These are phyloP conservation scores for Cephus sareptanus DNA, from an alignment of 2,888 invertebrate species.

Conservation along the genomic window DNA sequence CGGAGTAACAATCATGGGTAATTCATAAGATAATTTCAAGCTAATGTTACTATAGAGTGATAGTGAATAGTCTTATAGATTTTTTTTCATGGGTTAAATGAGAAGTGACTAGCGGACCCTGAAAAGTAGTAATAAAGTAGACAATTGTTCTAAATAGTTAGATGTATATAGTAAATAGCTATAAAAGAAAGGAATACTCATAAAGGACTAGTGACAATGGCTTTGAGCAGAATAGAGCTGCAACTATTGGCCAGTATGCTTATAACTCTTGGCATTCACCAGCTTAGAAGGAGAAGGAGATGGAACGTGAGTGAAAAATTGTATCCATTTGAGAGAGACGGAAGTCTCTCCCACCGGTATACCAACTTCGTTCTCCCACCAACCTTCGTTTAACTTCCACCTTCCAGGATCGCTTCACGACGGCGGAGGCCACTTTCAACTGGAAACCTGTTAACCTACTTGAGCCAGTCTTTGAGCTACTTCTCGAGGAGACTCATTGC, in stretches of 20 bases:
- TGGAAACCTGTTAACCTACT: constrained; percentile 64
- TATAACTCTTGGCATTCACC: neutral
- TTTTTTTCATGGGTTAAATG: no score
- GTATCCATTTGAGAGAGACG: neutral
- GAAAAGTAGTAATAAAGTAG: neutral
- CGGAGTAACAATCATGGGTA: neutral
- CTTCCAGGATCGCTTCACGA: constrained; percentile 4
- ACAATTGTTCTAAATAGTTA: neutral
- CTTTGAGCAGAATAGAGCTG: neutral
- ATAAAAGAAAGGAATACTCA: neutral
- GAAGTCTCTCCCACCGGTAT: constrained; percentile 14
- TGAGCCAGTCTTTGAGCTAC: constrained; percentile 56
- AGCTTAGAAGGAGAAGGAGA: neutral
- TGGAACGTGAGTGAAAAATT: neutral
- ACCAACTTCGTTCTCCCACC: constrained; percentile 31
- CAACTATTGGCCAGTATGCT: neutral
- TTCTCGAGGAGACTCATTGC: constrained; percentile 37
- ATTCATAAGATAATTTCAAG: neutral
- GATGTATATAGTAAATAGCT: neutral
- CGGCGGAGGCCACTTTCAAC: constrained; percentile 54
- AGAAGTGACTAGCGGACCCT: no score
- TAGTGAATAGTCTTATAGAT: no score
- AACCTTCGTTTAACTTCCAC: constrained; percentile 6
- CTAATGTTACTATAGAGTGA: neutral
- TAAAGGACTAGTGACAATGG: neutral